phyloP scores from a whole-genome alignment of 2,797 vertebrate genomes.

The Eupleurogrammus muticus region DNA sequence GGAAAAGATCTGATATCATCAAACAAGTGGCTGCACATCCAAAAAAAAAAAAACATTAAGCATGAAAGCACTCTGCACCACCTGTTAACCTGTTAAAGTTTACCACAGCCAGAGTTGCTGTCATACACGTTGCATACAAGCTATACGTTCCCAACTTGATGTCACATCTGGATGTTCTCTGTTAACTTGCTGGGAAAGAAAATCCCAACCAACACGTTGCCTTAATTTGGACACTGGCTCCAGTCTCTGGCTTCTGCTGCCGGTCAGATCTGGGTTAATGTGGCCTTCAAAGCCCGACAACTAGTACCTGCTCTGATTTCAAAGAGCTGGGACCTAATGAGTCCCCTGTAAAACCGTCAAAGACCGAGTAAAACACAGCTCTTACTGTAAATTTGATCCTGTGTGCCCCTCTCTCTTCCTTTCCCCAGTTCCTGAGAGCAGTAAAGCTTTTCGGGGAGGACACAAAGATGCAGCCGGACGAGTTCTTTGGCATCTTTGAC shows the following conservation, averaged over 20 bases:
- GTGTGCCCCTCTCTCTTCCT: conserved; percentile 39
- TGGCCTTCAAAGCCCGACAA: conserved; percentile 68
- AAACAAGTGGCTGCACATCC: neutral
- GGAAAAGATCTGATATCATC: neutral
- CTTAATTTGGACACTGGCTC: conserved; percentile 72
- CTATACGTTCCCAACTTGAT: conserved; percentile 50
- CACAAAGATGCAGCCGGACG: conserved; percentile 94
- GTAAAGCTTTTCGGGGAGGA: conserved; percentile 98
- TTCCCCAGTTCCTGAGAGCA: conserved; percentile 89
- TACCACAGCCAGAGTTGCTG: conserved; percentile 22
- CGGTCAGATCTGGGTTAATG: conserved; percentile 68
- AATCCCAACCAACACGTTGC: conserved; percentile 60
- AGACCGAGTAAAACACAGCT: conserved; percentile 50
- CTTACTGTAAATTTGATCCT: conserved; percentile 68
- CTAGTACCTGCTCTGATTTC: conserved; percentile 71
- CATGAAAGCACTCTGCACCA: conserved; percentile 1
- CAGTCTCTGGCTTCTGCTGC: conserved; percentile 62
- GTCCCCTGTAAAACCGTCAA: conserved; percentile 68
- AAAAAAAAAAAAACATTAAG: neutral
- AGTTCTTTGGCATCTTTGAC: conserved; percentile 99
- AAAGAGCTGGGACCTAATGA: conserved; percentile 72
- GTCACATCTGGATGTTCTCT: conserved; percentile 66
- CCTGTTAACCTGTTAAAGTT: conserved; percentile 7
- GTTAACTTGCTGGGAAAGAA: conserved; percentile 56
- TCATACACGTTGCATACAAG: conserved; percentile 34